Percentiles rank a stretch among this genome's conserved stretches.
These are phyloP conservation scores for Typhlichthys subterraneus DNA, from an alignment of 2,797 vertebrate genomes.

Conservation along the genomic window DNA sequence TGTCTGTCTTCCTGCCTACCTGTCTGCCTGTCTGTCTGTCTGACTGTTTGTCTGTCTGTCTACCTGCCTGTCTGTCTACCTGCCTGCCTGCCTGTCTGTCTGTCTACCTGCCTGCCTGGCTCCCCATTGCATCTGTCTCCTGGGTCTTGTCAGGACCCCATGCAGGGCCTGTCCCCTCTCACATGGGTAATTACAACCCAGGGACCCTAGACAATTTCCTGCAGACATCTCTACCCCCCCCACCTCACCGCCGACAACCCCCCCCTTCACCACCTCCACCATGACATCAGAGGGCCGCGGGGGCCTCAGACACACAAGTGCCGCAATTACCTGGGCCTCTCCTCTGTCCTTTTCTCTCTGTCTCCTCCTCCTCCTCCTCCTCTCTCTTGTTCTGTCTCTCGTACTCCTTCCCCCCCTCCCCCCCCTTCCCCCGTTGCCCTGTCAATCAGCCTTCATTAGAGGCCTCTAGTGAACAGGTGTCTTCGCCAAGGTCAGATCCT, in stretches of 20 bases:
- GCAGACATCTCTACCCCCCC: slow-evolving; percentile 74
- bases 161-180: slow-evolving; percentile 73
- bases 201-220: slow-evolving; percentile 77
- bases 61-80: neutral
- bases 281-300: slow-evolving; percentile 75
- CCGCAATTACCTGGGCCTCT: slow-evolving; percentile 82
- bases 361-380: slow-evolving; percentile 13
- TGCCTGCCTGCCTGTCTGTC: neutral
- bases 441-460: slow-evolving; percentile 85
- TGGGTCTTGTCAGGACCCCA: slow-evolving; percentile 72
- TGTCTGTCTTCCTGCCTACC: neutral
- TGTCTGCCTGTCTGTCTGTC: neutral
- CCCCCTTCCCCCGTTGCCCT: slow-evolving; percentile 70
- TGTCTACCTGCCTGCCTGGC: neutral
- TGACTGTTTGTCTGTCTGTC: neutral
- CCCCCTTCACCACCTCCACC: slow-evolving; percentile 58
- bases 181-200: slow-evolving; percentile 80
- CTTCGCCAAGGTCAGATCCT: slow-evolving; percentile 80
- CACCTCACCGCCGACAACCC: slow-evolving; percentile 63
- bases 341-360: slow-evolving; percentile 61
- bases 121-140: slow-evolving; percentile 15
- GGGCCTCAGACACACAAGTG: slow-evolving; percentile 80
- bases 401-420: slow-evolving; percentile 28
- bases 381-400: slow-evolving; percentile 17
- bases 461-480: slow-evolving; percentile 79